Percentiles rank a stretch among this genome's conserved stretches.
These are phyloP conservation scores for Mirza zaza DNA, from an alignment of 2,113 vertebrate genomes.

Conservation along the genomic window DNA sequence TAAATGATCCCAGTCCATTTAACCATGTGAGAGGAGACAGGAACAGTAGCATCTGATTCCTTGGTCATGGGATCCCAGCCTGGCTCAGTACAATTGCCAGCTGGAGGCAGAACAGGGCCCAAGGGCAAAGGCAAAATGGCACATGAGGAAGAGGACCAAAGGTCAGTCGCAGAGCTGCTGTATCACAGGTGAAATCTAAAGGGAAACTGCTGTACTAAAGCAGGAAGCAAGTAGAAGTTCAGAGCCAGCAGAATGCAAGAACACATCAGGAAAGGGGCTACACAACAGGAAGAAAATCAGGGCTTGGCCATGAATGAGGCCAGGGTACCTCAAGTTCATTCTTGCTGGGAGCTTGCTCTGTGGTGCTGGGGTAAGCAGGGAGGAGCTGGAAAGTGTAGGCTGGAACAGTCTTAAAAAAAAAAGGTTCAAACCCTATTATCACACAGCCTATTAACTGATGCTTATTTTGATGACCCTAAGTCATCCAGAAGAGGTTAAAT, in stretches of 20 bases:
- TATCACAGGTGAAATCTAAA: slow-evolving; percentile 59
- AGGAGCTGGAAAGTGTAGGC: not conserved
- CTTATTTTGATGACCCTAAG: slow-evolving; percentile 1
- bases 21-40: slow-evolving; percentile 43
- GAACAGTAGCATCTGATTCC: slow-evolving; percentile 32
- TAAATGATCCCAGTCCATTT: slow-evolving; percentile 18
- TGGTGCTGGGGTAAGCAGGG: not conserved
- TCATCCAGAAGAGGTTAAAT: slow-evolving; percentile 7
- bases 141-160: slow-evolving; percentile 55
- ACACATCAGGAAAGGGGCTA: not conserved
- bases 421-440: not conserved
- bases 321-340: not conserved
- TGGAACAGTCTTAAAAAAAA: not conserved
- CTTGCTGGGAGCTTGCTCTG: not conserved
- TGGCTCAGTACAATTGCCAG: slow-evolving; percentile 40
- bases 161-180: slow-evolving; percentile 40
- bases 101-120: slow-evolving; percentile 49
- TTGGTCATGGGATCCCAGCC: slow-evolving; percentile 54
- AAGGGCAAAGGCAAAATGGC: slow-evolving; percentile 49
- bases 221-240: slow-evolving; percentile 61
- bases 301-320: not conserved
- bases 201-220: slow-evolving; percentile 52
- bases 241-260: slow-evolving; percentile 43
- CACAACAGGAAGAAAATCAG: not conserved
- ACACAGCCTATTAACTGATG: not conserved